Evolutionary conservation across 2,113 vertebrate genomes (phyloP).

Genomic region (Lophura nycthemera): DNA sequence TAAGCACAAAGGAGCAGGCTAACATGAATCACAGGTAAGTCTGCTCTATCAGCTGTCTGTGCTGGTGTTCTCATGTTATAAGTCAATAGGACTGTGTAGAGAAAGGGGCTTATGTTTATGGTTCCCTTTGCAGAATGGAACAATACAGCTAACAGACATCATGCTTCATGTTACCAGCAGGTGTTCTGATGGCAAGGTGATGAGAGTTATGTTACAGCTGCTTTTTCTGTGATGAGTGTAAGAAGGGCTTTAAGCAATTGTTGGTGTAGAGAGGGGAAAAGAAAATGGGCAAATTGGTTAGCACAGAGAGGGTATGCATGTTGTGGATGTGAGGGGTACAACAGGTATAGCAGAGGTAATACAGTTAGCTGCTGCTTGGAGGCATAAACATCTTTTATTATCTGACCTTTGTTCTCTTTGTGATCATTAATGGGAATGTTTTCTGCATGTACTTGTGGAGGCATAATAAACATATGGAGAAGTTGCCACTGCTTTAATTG

Average conservation of each 20-base stretch:
- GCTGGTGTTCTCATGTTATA: background rate
- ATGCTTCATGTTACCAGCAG: constrained; percentile 26
- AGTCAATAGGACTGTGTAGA: background rate
- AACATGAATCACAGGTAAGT: background rate
- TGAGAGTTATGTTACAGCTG: background rate
- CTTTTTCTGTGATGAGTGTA: background rate
- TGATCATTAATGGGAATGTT: fast-evolving
- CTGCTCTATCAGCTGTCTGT: background rate
- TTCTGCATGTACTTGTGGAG: background rate
- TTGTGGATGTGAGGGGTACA: background rate
- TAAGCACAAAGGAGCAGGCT: background rate
- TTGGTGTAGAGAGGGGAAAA: background rate
- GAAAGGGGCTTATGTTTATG: background rate
- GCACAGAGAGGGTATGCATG: background rate
- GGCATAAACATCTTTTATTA: background rate
- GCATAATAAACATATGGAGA: background rate
- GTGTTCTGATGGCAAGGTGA: constrained; percentile 22
- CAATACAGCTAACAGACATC: background rate
- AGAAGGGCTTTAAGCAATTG: background rate
- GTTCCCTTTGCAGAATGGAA: background rate
- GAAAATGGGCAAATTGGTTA: background rate
- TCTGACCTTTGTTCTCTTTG: background rate
- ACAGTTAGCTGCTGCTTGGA: background rate
- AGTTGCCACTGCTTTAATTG: background rate
- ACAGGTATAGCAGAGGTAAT: background rate